Percentiles rank a stretch among this genome's conserved stretches.
phyloP scores from a whole-genome alignment of 1,140 invertebrate genomes.

The Condylostylus longicornis region DNA sequence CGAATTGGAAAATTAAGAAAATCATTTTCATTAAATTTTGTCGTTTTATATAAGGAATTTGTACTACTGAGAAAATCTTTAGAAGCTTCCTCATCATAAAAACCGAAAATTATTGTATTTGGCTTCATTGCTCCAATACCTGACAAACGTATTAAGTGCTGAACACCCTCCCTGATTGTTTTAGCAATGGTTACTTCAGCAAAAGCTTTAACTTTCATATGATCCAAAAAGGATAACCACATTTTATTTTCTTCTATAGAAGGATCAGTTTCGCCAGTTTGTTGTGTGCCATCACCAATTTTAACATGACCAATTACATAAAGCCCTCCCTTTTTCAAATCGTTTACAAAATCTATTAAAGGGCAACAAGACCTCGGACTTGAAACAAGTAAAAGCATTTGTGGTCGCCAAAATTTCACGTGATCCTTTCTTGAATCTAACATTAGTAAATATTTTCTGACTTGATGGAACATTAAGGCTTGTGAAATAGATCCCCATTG shows the following conservation, averaged over 20 bases:
- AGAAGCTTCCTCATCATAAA: conserved; percentile 62
- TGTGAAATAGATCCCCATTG: conserved; percentile 97
- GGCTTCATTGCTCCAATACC: conserved; percentile 98
- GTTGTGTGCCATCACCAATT: conserved; percentile 40
- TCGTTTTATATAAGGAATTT: conserved; percentile 34
- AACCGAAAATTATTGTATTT: conserved; percentile 86
- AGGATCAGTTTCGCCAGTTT: conserved; percentile 46
- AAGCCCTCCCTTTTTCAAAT: conserved; percentile 94
- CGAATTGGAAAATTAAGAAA: conserved; percentile 33
- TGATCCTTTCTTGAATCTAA: conserved; percentile 93
- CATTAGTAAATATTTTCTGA: conserved; percentile 89
- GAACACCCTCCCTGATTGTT: conserved; percentile 73
- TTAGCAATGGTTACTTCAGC: conserved; percentile 82
- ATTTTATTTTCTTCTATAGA: conserved; percentile 60
- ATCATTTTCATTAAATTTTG: conserved; percentile 30
- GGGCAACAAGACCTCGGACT: conserved; percentile 81
- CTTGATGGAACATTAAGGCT: conserved; percentile 97
- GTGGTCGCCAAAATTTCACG: conserved; percentile 98
- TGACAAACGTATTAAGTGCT: conserved; percentile 80
- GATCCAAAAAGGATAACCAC: conserved; percentile 78
- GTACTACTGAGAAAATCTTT: conserved; percentile 54
- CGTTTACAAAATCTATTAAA: conserved; percentile 94
- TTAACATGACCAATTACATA: conserved; percentile 91
- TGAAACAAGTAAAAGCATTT: conserved; percentile 83
- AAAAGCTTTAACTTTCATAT: conserved; percentile 89